phyloP scores from a whole-genome alignment of 2,888 invertebrate genomes.

The Cosmorhoe ocellata region DNA sequence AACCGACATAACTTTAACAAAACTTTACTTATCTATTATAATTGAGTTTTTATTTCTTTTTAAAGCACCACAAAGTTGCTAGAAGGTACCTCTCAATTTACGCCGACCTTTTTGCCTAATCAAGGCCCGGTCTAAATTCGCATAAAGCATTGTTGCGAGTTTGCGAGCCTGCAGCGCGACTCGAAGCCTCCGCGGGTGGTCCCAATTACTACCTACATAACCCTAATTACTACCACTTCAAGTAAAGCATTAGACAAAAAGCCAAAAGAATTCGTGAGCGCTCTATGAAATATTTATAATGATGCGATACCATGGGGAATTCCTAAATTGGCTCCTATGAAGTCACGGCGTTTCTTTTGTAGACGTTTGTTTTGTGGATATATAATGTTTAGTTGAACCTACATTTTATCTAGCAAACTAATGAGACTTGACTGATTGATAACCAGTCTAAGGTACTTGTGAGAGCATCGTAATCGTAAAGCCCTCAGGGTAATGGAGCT shows the following conservation, averaged over 20 bases:
- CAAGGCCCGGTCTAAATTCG: constrained; percentile 52
- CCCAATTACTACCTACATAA: constrained; percentile 57
- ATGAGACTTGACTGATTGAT: not conserved
- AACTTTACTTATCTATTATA: too few relatives aligned
- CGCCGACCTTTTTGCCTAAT: constrained; percentile 42
- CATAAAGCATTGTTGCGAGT: constrained; percentile 47
- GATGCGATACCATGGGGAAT: constrained; percentile 49
- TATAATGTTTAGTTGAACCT: too few relatives aligned
- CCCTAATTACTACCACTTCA: constrained; percentile 64
- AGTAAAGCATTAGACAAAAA: constrained; percentile 55
- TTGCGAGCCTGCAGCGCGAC: constrained; percentile 37
- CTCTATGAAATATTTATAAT: constrained; percentile 49
- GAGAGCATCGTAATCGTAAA: not conserved
- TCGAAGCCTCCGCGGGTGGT: constrained; percentile 58
- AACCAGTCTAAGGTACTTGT: too few relatives aligned
- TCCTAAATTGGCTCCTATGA: constrained; percentile 49
- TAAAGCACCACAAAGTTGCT: too few relatives aligned
- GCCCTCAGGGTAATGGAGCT: not conserved
- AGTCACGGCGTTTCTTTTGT: constrained; percentile 40
- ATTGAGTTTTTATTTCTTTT: too few relatives aligned
- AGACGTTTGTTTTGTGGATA: too few relatives aligned
- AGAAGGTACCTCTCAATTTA: not conserved
- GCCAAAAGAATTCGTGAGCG: constrained; percentile 44
- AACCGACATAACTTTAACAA: too few relatives aligned
- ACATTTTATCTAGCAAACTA: too few relatives aligned